Evolutionary conservation across 2,113 vertebrate species (phyloP).

Genomic region (Mandrillus leucophaeus): DNA sequence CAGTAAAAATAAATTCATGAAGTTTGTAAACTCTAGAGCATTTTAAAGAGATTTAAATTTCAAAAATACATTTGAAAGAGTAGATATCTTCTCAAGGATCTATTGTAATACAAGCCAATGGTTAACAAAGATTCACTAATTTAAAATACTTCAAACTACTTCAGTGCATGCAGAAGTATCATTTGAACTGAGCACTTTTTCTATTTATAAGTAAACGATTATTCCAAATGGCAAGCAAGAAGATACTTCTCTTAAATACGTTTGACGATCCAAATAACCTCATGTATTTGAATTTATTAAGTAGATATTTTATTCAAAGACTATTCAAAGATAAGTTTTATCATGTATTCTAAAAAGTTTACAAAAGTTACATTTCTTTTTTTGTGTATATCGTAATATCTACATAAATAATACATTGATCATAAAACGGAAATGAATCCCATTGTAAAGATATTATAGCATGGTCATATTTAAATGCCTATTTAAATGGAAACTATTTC

Average conservation of each 20-base stretch:
- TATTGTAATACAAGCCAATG: background rate
- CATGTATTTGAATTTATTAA: background rate
- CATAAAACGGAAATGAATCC: slow-evolving; percentile 12
- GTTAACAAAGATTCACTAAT: background rate
- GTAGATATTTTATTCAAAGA: background rate
- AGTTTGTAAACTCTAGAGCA: background rate
- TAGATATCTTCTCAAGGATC: background rate
- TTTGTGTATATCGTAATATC: background rate
- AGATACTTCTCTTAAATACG: background rate
- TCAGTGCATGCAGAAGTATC: background rate
- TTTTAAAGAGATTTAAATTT: slow-evolving; percentile 17
- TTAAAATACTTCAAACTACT: background rate
- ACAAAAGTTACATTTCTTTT: background rate
- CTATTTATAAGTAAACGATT: slow-evolving; percentile 24
- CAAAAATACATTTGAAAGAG: background rate
- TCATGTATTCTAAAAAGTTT: background rate
- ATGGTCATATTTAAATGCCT: slow-evolving; percentile 40
- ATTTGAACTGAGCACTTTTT: background rate
- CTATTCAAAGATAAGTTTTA: background rate
- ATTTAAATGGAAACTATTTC: slow-evolving; percentile 44
- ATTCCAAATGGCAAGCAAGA: background rate
- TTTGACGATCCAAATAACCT: background rate
- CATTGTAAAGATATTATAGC: background rate
- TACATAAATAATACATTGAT: slow-evolving; percentile 4
- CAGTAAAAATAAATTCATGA: background rate